phyloP scores from a whole-genome alignment of 2,797 vertebrate genomes.

The Sebastes hubbsi region DNA sequence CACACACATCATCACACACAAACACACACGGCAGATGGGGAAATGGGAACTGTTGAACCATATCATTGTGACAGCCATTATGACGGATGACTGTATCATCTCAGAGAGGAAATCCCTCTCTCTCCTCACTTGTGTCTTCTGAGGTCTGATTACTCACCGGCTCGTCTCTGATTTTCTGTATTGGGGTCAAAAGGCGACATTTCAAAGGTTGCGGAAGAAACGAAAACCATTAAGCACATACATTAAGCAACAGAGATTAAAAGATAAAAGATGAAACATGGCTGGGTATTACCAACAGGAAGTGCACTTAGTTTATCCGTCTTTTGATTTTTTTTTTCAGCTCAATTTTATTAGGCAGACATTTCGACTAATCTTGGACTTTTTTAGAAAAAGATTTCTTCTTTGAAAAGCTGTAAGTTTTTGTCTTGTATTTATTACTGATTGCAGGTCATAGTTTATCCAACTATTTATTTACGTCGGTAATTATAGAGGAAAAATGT shows the following conservation, averaged over 20 bases:
- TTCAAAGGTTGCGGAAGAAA: slow-evolving; percentile 41
- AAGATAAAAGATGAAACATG: not conserved
- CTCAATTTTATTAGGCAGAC: not conserved
- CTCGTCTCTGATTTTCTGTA: slow-evolving; percentile 37
- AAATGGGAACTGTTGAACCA: slow-evolving; percentile 73
- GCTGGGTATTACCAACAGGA: not conserved
- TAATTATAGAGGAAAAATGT: slow-evolving; percentile 4
- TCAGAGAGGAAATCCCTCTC: slow-evolving; percentile 58
- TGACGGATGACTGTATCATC: slow-evolving; percentile 78
- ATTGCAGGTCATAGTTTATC: slow-evolving; percentile 4
- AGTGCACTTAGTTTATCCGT: not conserved
- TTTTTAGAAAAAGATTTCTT: not conserved
- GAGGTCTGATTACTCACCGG: slow-evolving; percentile 49
- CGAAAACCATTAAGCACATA: slow-evolving; percentile 22
- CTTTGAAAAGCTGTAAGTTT: not conserved
- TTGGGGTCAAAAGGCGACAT: slow-evolving; percentile 55
- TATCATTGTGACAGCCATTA: slow-evolving; percentile 72
- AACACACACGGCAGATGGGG: slow-evolving; percentile 52
- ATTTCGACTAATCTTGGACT: not conserved
- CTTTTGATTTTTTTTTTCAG: not conserved
- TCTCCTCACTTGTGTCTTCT: slow-evolving; percentile 43
- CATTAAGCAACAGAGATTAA: slow-evolving; percentile 1
- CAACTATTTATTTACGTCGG: slow-evolving; percentile 16
- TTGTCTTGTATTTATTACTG: not conserved
- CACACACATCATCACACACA: slow-evolving; percentile 27